phyloP scores from a whole-genome alignment of 2,797 vertebrate species.

The Sebastes iracundus region DNA sequence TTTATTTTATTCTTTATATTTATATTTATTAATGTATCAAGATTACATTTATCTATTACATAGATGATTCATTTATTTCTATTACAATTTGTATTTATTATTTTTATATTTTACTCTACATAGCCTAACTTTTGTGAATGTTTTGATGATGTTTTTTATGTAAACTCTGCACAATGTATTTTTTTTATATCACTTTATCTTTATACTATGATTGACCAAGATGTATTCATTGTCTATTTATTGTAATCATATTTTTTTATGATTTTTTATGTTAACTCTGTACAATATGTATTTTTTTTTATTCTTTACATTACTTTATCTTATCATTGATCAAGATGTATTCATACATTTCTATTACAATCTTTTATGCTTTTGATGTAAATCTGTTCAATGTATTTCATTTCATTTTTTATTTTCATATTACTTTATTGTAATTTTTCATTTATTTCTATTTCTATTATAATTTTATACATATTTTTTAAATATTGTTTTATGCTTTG shows the following conservation, averaged over 20 bases:
- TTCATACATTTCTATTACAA: neutral
- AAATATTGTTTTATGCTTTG: neutral
- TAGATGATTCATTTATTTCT: neutral
- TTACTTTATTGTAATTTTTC: neutral
- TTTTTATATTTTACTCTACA: neutral
- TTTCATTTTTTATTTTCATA: neutral
- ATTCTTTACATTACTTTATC: neutral
- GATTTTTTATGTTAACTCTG: neutral
- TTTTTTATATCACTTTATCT: neutral
- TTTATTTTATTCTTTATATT: too few relatives aligned
- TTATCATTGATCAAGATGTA: neutral
- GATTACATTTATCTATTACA: too few relatives aligned
- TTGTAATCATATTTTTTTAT: too few relatives aligned
- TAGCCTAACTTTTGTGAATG: neutral
- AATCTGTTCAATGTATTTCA: neutral
- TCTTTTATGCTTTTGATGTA: neutral
- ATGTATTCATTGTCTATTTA: too few relatives aligned
- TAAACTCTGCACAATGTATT: neutral
- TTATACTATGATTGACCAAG: neutral
- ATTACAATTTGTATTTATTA: neutral
- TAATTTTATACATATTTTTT: neutral
- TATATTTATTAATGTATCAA: too few relatives aligned
- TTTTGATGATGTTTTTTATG: neutral
- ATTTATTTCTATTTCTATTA: neutral
- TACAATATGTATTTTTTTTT: neutral